Evolutionary conservation across 2,797 vertebrate species (phyloP).

Genomic region (Toxotes lorentzi): DNA sequence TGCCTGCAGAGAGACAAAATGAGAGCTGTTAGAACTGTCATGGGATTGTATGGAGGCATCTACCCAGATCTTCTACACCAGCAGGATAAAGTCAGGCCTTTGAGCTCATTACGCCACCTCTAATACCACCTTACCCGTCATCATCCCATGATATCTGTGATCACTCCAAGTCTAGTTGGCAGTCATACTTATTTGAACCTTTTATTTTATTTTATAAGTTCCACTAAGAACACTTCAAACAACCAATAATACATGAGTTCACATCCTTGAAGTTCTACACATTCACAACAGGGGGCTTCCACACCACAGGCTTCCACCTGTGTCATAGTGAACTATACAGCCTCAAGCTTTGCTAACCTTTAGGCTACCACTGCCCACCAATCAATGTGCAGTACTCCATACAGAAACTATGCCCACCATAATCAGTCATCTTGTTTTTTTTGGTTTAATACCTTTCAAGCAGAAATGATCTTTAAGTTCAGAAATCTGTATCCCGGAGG

Average conservation of each 20-base stretch:
- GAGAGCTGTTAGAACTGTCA: slow-evolving; percentile 34
- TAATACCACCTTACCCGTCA: slow-evolving; percentile 6
- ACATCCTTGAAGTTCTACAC: background rate
- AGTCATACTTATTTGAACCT: background rate
- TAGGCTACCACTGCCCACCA: background rate
- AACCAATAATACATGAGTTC: background rate
- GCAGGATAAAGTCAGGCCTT: slow-evolving; percentile 1
- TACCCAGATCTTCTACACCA: slow-evolving; percentile 24
- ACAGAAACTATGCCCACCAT: background rate
- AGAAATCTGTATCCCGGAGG: background rate
- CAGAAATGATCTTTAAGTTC: background rate
- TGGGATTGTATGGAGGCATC: slow-evolving; percentile 31
- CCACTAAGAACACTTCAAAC: slow-evolving; percentile 2
- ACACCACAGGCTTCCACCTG: no score
- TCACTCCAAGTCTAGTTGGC: background rate
- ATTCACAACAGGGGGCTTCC: background rate
- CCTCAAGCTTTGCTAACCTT: background rate
- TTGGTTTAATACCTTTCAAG: slow-evolving; percentile 9
- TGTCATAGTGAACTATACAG: no score
- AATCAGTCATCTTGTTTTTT: background rate
- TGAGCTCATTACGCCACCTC: slow-evolving; percentile 9
- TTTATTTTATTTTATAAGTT: background rate
- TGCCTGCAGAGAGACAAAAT: slow-evolving; percentile 71
- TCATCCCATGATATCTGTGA: background rate
- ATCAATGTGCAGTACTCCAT: background rate